phyloP scores from a whole-genome alignment of 2,113 vertebrate genomes.

The human (Homo sapiens) region DNA sequence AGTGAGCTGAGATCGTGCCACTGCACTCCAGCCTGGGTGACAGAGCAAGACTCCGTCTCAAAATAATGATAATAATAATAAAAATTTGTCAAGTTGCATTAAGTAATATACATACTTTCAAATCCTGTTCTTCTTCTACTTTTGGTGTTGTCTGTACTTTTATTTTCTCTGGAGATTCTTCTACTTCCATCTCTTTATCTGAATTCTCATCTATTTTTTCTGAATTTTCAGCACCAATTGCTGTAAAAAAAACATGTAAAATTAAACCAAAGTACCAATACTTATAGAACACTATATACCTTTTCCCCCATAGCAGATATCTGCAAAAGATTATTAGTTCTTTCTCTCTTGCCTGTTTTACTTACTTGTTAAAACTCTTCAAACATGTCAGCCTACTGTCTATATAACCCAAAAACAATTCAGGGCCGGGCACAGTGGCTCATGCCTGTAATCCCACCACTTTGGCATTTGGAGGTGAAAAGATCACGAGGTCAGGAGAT shows the following conservation, averaged over 20 bases:
- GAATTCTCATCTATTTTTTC: conserved; percentile 84
- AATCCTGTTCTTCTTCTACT: conserved; percentile 90
- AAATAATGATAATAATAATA: no score
- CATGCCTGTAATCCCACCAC: no score
- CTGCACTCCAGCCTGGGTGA: no score
- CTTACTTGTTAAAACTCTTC: neutral
- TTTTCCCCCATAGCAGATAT: neutral
- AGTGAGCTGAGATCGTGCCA: no score
- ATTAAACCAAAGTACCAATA: neutral
- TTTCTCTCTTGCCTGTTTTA: neutral
- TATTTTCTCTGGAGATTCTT: conserved; percentile 86
- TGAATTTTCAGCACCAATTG: conserved; percentile 72
- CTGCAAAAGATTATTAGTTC: neutral
- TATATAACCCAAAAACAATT: neutral
- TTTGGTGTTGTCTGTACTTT: conserved; percentile 84
- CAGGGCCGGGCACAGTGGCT: no score
- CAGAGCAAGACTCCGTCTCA: no score
- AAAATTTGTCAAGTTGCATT: neutral
- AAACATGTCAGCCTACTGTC: neutral
- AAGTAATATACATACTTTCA: conserved; percentile 86
- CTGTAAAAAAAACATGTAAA: conserved; percentile 72
- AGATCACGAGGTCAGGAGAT: no score
- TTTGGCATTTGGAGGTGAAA: no score
- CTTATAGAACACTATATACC: neutral
- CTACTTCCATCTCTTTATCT: conserved; percentile 87